A percentile compares a stretch with the other conserved stretches of the same genome.
Evolutionary conservation across 1,140 invertebrate species (phyloP).

Genomic region (Brachionus manjavacas): DNA sequence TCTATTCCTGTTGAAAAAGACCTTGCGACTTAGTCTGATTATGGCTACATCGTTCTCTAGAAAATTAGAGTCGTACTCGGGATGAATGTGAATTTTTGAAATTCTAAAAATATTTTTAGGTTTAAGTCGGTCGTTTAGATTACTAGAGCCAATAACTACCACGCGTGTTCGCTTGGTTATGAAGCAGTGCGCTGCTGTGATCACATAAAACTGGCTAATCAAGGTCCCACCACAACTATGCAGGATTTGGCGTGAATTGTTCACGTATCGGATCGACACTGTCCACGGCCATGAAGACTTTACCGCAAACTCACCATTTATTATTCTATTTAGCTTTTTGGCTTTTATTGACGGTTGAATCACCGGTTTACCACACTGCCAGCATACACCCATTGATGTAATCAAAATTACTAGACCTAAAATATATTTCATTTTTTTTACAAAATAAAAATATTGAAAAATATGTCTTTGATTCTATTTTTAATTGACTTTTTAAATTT

Average conservation of each 20-base stretch:
- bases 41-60: slow-evolving; percentile 21
- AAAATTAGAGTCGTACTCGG: background rate
- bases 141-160: background rate
- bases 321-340: background rate
- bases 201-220: slow-evolving; percentile 43
- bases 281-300: slow-evolving; percentile 27
- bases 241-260: background rate
- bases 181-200: slow-evolving; percentile 47
- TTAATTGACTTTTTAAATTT: no score
- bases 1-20: background rate
- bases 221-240: slow-evolving; percentile 45
- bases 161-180: background rate
- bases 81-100: background rate
- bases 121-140: background rate
- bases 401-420: background rate
- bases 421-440: background rate
- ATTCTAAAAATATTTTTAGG: background rate
- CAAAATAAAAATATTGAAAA: no score
- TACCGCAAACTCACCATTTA: slow-evolving; percentile 11
- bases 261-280: background rate
- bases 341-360: background rate
- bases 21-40: background rate
- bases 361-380: background rate
- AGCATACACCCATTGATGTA: background rate
- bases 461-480: no score